phyloP scores from a whole-genome alignment of 2,888 invertebrate genomes.

The Tribolium freemani region DNA sequence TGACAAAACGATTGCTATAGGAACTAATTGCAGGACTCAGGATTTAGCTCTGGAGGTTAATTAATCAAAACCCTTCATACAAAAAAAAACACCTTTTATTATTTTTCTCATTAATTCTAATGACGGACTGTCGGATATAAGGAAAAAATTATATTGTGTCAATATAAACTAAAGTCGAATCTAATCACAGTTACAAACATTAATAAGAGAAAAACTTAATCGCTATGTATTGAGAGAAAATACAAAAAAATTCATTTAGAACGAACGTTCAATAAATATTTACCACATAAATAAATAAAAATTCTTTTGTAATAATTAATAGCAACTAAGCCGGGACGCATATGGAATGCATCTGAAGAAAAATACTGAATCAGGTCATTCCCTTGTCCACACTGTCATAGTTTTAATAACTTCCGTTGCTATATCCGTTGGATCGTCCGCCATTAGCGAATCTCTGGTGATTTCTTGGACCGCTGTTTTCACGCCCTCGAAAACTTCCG shows the following conservation, averaged over 20 bases:
- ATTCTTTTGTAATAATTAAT: conserved; percentile 4
- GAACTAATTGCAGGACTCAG: background rate
- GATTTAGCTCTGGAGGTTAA: background rate
- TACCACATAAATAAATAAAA: conserved; percentile 32
- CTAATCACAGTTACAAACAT: conserved; percentile 37
- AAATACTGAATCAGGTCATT: conserved; percentile 48
- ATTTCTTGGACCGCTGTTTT: conserved; percentile 58
- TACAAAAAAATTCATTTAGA: conserved; percentile 12
- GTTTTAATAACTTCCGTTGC: conserved; percentile 56
- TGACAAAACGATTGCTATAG: background rate
- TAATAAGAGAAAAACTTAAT: conserved; percentile 25
- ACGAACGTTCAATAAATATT: conserved; percentile 11
- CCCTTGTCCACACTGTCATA: conserved; percentile 35
- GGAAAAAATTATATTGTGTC: conserved; percentile 9
- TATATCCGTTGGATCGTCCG: conserved; percentile 46
- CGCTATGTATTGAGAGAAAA: conserved; percentile 17
- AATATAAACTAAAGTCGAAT: conserved; percentile 27
- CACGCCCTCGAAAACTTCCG: conserved; percentile 60
- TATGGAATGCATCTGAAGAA: conserved; percentile 57
- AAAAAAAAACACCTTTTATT: conserved; percentile 23
- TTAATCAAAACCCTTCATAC: background rate
- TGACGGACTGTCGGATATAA: conserved; percentile 28
- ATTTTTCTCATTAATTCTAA: conserved; percentile 16
- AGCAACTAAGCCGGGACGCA: conserved; percentile 46
- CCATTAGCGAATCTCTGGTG: conserved; percentile 52